A percentile compares a stretch with the other conserved stretches of the same genome.
Evolutionary conservation across 2,113 vertebrate species (phyloP).

Genomic region (Martes martes): DNA sequence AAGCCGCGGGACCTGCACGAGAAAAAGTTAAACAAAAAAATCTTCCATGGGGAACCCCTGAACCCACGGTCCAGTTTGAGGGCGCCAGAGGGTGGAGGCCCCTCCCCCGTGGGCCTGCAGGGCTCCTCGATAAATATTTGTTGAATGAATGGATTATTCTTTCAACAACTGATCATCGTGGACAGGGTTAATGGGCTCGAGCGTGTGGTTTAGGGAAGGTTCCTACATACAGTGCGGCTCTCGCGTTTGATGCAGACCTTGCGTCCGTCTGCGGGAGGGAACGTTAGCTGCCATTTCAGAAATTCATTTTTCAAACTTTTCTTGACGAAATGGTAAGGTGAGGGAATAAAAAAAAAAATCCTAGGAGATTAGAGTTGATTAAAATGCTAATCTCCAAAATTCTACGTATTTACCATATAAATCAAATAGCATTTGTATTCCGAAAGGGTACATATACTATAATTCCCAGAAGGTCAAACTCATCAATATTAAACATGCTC

Average conservation of each 20-base stretch:
- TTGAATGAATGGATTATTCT: conserved; percentile 48
- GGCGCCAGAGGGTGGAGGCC: not conserved
- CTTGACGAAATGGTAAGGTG: not conserved
- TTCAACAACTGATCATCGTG: conserved; percentile 49
- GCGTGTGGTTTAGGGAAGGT: conserved; percentile 4
- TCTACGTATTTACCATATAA: conserved; percentile 57
- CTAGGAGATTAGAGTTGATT: conserved; percentile 55
- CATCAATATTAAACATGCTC: conserved; percentile 83
- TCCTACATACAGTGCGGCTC: not conserved
- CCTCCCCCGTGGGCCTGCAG: not conserved
- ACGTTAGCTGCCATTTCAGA: conserved; percentile 21
- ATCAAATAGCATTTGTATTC: conserved; percentile 78
- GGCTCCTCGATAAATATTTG: not conserved
- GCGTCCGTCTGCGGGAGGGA: not conserved
- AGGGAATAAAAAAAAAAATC: not conserved
- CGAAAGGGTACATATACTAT: conserved; percentile 70
- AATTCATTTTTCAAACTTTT: not conserved
- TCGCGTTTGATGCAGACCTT: not conserved
- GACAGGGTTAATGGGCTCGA: conserved; percentile 34
- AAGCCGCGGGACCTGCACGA: not conserved
- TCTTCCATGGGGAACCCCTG: not conserved
- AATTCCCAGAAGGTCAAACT: conserved; percentile 77
- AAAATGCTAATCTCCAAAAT: conserved; percentile 73
- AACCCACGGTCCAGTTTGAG: not conserved
- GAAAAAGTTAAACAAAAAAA: not conserved